Percentiles rank a stretch among this genome's conserved stretches.
These are phyloP conservation scores for Tupaia chinensis DNA, from an alignment of 2,113 vertebrate genomes.

Conservation along the genomic window DNA sequence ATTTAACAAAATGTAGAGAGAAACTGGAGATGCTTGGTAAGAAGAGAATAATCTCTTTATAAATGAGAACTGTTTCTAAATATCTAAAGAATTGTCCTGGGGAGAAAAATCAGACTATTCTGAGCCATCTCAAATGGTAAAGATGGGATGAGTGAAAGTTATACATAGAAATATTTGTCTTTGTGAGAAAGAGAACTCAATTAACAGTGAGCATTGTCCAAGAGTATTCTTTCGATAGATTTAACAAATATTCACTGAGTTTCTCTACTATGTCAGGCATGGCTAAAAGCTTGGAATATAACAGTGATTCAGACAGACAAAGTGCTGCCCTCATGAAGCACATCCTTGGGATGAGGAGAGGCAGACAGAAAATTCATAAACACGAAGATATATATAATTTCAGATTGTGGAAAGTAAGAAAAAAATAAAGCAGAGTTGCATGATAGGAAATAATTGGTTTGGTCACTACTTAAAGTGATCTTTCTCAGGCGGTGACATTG, in stretches of 20 bases:
- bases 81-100: not conserved
- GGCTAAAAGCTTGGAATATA: not conserved
- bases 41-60: not conserved
- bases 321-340: not conserved
- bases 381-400: not conserved
- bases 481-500: constrained; percentile 3
- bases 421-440: not conserved
- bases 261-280: not conserved
- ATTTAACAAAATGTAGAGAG: not conserved
- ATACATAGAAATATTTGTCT: not conserved
- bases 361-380: not conserved
- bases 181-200: not conserved
- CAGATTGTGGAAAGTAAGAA: not conserved
- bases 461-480: not conserved
- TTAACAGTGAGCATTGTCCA: not conserved
- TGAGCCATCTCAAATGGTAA: not conserved
- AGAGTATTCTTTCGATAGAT: not conserved
- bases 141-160: not conserved
- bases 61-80: not conserved
- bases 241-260: not conserved
- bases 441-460: not conserved
- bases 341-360: not conserved
- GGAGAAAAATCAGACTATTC: not conserved
- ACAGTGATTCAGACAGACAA: not conserved
- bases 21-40: not conserved